Conservation (phyloP, 35 echinoderm and acorn worm species). For the Chiridota heheva region DNA sequence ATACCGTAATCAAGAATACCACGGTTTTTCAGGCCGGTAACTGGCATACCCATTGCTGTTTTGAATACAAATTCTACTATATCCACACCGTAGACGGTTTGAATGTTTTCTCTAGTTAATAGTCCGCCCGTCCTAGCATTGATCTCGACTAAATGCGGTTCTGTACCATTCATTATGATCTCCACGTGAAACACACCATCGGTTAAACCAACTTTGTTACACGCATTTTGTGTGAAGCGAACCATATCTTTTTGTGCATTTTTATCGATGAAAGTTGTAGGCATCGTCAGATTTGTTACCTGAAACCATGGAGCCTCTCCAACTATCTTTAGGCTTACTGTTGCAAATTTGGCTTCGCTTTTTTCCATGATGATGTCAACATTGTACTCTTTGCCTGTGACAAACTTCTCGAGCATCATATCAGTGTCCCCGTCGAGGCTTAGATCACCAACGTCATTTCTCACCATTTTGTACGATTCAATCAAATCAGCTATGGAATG, state of each 20-base stretch:
- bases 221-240: background rate
- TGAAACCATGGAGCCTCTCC: background rate
- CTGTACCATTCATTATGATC: background rate
- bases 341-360: conserved; percentile 1
- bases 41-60: too few species aligned
- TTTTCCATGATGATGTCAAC: conserved; percentile 2
- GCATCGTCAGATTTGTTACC: background rate
- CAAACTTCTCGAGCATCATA: conserved; percentile 6
- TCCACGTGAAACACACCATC: conserved; percentile 6
- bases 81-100: too few species aligned
- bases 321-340: background rate
- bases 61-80: too few species aligned
- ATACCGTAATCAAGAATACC: too few species aligned
- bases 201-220: conserved; percentile 4
- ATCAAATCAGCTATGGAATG: background rate
- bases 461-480: too few species aligned
- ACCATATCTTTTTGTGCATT: background rate
- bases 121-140: too few species aligned
- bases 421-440: background rate
- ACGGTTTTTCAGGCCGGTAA: too few species aligned
- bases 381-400: background rate
- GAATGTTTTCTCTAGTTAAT: too few species aligned
- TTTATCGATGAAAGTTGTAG: background rate
- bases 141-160: background rate
- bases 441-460: background rate